Evolutionary conservation across 1,140 invertebrate species (phyloP).

Genomic region (Andrena cerasifolii): DNA sequence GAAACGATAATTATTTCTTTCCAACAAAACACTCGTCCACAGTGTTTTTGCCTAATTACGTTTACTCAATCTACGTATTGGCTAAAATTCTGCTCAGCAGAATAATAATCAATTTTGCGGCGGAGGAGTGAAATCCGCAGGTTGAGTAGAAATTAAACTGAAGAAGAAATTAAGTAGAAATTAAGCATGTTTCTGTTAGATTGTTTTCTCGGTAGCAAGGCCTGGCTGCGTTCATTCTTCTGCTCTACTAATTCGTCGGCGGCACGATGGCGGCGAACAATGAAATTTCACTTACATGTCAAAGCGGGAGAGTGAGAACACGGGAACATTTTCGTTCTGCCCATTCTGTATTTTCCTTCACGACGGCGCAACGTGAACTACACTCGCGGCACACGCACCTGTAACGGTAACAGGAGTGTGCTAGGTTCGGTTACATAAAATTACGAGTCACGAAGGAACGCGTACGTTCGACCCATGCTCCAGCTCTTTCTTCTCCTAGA

Average conservation of each 20-base stretch:
- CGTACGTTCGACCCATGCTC: not conserved
- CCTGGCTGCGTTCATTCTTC: constrained; percentile 1
- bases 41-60: no score
- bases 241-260: constrained; percentile 46
- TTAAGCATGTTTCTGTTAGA: constrained; percentile 30
- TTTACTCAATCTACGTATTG: no score
- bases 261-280: constrained; percentile 9
- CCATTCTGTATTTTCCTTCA: not conserved
- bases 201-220: constrained; percentile 12
- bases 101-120: not conserved
- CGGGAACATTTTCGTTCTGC: not conserved
- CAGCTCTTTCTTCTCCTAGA: not conserved
- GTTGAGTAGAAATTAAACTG: no score
- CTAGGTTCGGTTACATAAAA: constrained; percentile 13
- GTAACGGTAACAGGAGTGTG: not conserved
- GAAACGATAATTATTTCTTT: no score
- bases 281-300: constrained; percentile 45
- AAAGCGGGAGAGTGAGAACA: not conserved
- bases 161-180: not conserved
- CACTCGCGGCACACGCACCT: not conserved
- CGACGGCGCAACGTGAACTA: not conserved
- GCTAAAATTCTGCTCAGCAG: not conserved
- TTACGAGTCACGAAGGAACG: not conserved
- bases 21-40: no score
- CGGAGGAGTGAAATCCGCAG: not conserved